A percentile compares a stretch with the other conserved stretches of the same genome.
Conservation (phyloP, 1,140 invertebrate species). For the Helicoverpa armigera region DNA sequence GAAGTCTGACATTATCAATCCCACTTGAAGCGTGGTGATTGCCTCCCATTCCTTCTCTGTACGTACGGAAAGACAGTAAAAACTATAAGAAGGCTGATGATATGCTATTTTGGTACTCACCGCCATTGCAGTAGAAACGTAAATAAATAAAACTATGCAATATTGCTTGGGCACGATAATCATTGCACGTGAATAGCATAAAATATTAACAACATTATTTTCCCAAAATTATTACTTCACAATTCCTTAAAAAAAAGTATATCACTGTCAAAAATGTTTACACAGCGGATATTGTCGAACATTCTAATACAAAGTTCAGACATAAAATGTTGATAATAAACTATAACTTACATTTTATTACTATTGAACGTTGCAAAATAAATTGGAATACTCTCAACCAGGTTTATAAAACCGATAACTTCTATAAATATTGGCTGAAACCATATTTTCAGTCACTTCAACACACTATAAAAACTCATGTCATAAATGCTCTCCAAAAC, state of each 20-base stretch:
- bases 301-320: not conserved
- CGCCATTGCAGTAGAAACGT: constrained; percentile 16
- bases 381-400: not conserved
- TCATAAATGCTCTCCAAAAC: too few species aligned
- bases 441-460: not conserved
- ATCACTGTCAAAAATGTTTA: not conserved
- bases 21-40: too few species aligned
- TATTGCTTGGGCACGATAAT: constrained; percentile 26
- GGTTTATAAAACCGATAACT: not conserved
- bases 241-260: not conserved
- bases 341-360: constrained; percentile 18
- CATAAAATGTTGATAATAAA: constrained; percentile 9
- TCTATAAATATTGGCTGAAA: not conserved
- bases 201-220: constrained; percentile 43
- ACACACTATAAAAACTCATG: too few species aligned
- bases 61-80: too few species aligned
- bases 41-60: too few species aligned
- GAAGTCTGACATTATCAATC: too few species aligned
- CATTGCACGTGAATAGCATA: constrained; percentile 26
- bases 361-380: constrained; percentile 8
- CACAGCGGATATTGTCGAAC: not conserved
- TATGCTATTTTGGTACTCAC: not conserved
- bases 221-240: not conserved
- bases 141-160: constrained; percentile 21
- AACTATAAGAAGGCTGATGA: not conserved